Conservation (phyloP, 1,140 invertebrate species). For the Micrasema longulum region DNA sequence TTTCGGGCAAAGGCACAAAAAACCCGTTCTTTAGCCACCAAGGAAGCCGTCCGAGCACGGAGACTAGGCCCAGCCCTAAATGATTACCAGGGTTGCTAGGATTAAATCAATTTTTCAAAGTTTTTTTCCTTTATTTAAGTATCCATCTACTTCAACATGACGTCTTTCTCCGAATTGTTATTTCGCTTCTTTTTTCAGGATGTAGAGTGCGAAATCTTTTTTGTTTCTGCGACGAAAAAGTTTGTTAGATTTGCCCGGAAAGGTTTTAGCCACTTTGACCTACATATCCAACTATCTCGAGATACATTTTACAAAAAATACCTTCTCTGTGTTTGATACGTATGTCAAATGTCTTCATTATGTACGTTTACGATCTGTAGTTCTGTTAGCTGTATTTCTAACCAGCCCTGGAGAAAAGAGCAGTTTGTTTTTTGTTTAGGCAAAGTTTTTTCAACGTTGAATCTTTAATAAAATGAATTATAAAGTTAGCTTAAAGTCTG, state of each 20-base stretch:
- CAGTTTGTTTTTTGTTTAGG: too few species aligned
- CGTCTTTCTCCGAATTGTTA: constrained; percentile 28
- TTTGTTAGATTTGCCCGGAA: constrained; percentile 7
- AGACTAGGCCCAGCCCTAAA: constrained; percentile 29
- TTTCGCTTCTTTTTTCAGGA: constrained; percentile 23
- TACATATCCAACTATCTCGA: too few species aligned
- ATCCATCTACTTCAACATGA: constrained; percentile 38
- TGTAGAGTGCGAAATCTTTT: constrained; percentile 8
- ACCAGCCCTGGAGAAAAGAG: background rate
- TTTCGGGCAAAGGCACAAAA: constrained; percentile 47
- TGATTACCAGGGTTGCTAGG: constrained; percentile 38
- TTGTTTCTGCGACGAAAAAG: constrained; percentile 8
- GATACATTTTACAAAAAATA: too few species aligned
- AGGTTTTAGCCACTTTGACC: constrained; percentile 5
- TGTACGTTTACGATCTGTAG: background rate
- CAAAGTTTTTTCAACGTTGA: background rate
- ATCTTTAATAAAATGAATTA: too few species aligned
- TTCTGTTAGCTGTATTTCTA: background rate
- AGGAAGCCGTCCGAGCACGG: constrained; percentile 26
- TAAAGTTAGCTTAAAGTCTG: too few species aligned
- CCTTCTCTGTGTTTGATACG: too few species aligned
- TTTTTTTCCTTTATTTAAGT: constrained; percentile 40
- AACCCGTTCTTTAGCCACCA: constrained; percentile 41
- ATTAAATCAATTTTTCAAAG: constrained; percentile 38
- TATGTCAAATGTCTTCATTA: background rate